phyloP scores from a whole-genome alignment of 1,140 invertebrate genomes.

The Drosophila lowei region DNA sequence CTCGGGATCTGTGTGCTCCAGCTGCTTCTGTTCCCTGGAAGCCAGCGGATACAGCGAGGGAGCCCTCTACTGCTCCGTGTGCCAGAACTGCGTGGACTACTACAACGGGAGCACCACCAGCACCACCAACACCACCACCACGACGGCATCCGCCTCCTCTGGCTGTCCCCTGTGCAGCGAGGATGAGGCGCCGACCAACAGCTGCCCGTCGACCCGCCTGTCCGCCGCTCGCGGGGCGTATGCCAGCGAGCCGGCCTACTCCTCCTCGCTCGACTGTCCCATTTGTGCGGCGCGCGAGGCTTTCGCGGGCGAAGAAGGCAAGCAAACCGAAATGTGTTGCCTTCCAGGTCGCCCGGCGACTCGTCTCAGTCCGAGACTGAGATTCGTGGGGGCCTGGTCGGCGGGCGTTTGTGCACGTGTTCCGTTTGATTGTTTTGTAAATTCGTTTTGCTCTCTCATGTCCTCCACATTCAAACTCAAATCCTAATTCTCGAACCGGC shows the following conservation, averaged over 20 bases:
- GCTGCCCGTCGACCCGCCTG: conserved; percentile 8
- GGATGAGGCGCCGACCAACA: conserved; percentile 30
- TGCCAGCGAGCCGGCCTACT: conserved; percentile 25
- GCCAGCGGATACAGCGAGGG: conserved; percentile 76
- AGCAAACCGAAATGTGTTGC: conserved; percentile 69
- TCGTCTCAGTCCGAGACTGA: conserved; percentile 3
- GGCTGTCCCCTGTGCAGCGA: conserved; percentile 70
- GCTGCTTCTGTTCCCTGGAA: conserved; percentile 57
- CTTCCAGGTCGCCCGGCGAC: conserved; percentile 31
- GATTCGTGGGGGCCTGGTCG: conserved; percentile 30
- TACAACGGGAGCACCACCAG: conserved; percentile 36
- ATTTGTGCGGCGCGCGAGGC: conserved; percentile 60
- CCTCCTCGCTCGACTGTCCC: conserved; percentile 68
- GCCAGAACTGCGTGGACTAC: conserved; percentile 66
- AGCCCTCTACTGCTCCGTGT: conserved; percentile 67
- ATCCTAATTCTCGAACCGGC: conserved; percentile 32
- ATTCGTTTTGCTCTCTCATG: conserved; percentile 84
- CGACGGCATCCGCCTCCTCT: conserved; percentile 52
- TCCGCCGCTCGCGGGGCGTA: too few relatives aligned
- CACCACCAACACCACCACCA: conserved; percentile 71
- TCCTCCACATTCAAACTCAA: conserved; percentile 53
- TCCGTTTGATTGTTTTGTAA: conserved; percentile 80
- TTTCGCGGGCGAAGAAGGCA: conserved; percentile 75
- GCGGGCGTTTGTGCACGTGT: conserved; percentile 73
- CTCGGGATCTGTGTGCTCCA: conserved; percentile 55